These are phyloP conservation scores for Drosophila dives DNA, from an alignment of 2,888 invertebrate species.

Conservation along the genomic window DNA sequence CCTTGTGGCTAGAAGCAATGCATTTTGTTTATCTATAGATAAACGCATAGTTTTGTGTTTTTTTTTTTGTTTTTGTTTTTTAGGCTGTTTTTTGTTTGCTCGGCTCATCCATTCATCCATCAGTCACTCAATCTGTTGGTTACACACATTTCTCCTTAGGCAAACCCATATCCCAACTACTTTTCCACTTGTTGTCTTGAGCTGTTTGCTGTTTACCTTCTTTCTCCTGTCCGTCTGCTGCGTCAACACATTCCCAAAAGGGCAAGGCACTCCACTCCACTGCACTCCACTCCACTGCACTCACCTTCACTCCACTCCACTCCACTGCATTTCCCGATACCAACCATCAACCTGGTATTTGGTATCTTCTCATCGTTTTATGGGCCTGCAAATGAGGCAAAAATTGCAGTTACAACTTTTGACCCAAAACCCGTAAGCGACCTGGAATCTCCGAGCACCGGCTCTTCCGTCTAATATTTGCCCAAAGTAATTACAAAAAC, in stretches of 20 bases:
- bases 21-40: conserved; percentile 51
- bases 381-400: conserved; percentile 65
- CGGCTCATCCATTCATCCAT: conserved; percentile 38
- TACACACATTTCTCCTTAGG: conserved; percentile 69
- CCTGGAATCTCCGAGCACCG: conserved; percentile 44
- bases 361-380: conserved; percentile 35
- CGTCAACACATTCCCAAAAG: conserved; percentile 72
- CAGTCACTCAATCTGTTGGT: conserved; percentile 70
- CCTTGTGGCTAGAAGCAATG: conserved; percentile 18
- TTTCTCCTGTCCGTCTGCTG: conserved; percentile 42
- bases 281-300: neutral
- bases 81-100: conserved; percentile 46
- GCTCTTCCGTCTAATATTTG: conserved; percentile 60
- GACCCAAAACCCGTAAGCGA: conserved; percentile 70
- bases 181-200: conserved; percentile 71
- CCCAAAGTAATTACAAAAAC: conserved; percentile 74
- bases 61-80: conserved; percentile 20
- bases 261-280: conserved; percentile 69
- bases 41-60: conserved; percentile 35
- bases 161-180: conserved; percentile 55
- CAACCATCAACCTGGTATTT: conserved; percentile 3
- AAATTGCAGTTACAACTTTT: conserved; percentile 70
- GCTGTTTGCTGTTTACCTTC: conserved; percentile 70
- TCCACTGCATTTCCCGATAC: conserved; percentile 8
- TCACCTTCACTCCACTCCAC: conserved; percentile 2